These are phyloP conservation scores for Scotopteryx bipunctaria DNA, from an alignment of 2,888 invertebrate genomes.

Conservation along the genomic window DNA sequence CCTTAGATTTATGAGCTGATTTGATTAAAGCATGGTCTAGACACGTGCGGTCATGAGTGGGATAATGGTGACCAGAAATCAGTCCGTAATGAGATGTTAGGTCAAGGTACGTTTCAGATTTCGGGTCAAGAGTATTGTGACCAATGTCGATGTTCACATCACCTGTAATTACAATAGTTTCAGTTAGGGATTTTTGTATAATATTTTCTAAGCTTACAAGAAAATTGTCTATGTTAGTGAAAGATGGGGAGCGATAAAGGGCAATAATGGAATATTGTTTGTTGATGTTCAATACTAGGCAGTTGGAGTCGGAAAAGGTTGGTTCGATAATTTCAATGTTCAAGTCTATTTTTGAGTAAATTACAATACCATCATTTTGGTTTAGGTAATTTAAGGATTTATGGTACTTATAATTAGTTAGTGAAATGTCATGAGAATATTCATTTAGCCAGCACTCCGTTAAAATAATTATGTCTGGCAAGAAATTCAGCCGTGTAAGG, in stretches of 20 bases:
- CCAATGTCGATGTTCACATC: slow-evolving; percentile 9
- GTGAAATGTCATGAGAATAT: background rate
- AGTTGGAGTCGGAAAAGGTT: slow-evolving; percentile 8
- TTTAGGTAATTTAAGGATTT: slow-evolving; percentile 1
- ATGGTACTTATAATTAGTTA: slow-evolving; percentile 3
- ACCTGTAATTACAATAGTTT: background rate
- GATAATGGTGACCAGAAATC: slow-evolving; percentile 3
- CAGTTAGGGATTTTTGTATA: background rate
- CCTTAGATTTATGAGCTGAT: background rate
- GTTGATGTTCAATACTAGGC: background rate
- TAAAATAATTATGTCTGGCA: slow-evolving; percentile 11
- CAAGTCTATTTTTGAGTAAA: background rate
- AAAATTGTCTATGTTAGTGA: slow-evolving; percentile 3
- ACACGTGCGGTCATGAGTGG: slow-evolving; percentile 1
- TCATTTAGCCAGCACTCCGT: slow-evolving; percentile 9
- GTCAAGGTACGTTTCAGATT: slow-evolving; percentile 8
- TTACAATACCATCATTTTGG: slow-evolving; percentile 15
- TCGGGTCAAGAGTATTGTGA: background rate
- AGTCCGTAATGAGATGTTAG: slow-evolving; percentile 9
- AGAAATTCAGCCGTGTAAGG: background rate
- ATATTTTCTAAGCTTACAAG: background rate
- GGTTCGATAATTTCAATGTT: slow-evolving; percentile 2
- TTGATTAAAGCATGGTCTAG: slow-evolving; percentile 6
- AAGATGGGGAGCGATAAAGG: slow-evolving; percentile 1
- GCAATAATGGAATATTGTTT: background rate